These are phyloP conservation scores for Puntigrus tetrazona DNA, from an alignment of 2,113 vertebrate genomes.

Conservation along the genomic window DNA sequence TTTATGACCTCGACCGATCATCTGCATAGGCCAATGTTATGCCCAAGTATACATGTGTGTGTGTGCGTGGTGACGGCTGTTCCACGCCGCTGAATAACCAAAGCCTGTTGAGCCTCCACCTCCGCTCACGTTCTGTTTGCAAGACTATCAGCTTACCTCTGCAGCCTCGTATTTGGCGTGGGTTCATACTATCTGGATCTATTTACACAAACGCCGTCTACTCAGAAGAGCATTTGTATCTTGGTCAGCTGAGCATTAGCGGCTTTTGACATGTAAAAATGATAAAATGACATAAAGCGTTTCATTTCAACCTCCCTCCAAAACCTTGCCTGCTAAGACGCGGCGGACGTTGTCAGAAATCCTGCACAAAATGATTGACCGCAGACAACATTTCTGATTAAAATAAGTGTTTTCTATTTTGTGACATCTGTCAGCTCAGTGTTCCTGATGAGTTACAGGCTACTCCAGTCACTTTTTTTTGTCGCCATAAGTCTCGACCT, in stretches of 20 bases:
- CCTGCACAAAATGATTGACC: background rate
- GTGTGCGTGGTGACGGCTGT: slow-evolving; percentile 4
- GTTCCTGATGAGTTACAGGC: background rate
- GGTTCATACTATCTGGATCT: slow-evolving; percentile 47
- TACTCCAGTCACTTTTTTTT: background rate
- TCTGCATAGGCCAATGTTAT: too few species aligned
- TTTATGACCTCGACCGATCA: background rate
- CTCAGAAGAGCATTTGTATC: background rate
- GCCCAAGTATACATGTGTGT: slow-evolving; percentile 19
- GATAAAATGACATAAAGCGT: background rate
- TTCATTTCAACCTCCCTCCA: background rate
- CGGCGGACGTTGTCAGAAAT: background rate
- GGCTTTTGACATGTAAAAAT: too few species aligned
- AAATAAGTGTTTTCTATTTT: background rate
- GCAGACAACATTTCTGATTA: background rate
- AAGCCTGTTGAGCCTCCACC: slow-evolving; percentile 15
- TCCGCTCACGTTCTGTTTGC: slow-evolving; percentile 66
- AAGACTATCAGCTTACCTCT: slow-evolving; percentile 70
- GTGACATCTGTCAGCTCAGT: background rate
- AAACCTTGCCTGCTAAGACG: background rate
- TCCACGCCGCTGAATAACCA: slow-evolving; percentile 51
- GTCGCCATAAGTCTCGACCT: too few species aligned
- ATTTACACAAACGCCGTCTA: slow-evolving; percentile 28
- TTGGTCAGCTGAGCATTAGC: too few species aligned
- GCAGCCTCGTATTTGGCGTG: too few species aligned